A percentile compares a stretch with the other conserved stretches of the same genome.
These are phyloP conservation scores for Maconellicoccus hirsutus DNA, from an alignment of 1,140 invertebrate genomes.

Conservation along the genomic window DNA sequence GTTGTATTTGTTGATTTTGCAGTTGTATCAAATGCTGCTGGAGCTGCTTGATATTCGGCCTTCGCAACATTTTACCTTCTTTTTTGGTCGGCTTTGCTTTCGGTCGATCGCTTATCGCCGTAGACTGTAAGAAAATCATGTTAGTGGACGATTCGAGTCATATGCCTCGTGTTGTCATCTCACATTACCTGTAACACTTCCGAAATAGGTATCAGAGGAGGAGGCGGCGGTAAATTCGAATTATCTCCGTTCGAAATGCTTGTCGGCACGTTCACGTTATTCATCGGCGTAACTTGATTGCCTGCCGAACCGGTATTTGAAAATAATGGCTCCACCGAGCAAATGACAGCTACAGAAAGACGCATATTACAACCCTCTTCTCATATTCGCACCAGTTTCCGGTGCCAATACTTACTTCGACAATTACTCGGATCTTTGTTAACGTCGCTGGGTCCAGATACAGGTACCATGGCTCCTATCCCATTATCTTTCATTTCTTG, in stretches of 20 bases:
- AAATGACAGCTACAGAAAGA: neutral
- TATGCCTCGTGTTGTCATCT: too few species aligned
- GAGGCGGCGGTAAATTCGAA: conserved; percentile 2
- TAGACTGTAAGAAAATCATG: conserved; percentile 41
- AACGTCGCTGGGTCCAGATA: neutral
- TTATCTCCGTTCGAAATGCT: neutral
- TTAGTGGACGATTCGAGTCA: too few species aligned
- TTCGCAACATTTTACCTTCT: conserved; percentile 39
- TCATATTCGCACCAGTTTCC: neutral
- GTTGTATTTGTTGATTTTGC: conserved; percentile 32
- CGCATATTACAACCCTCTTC: neutral
- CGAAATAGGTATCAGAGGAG: neutral
- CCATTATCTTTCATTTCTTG: conserved; percentile 56
- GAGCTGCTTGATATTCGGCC: conserved; percentile 25
- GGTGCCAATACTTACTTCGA: neutral
- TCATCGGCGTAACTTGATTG: neutral
- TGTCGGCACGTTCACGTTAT: neutral
- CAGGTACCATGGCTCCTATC: conserved; percentile 25
- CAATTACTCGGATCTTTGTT: conserved; percentile 13
- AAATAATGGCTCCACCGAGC: neutral
- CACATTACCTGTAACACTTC: conserved; percentile 5
- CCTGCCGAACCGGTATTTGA: neutral
- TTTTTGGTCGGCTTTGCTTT: conserved; percentile 66
- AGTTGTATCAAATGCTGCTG: neutral
- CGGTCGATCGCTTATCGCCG: conserved; percentile 63